A percentile compares a stretch with the other conserved stretches of the same genome.
phyloP scores from a whole-genome alignment of 2,113 vertebrate genomes.

The Hylia prasina region DNA sequence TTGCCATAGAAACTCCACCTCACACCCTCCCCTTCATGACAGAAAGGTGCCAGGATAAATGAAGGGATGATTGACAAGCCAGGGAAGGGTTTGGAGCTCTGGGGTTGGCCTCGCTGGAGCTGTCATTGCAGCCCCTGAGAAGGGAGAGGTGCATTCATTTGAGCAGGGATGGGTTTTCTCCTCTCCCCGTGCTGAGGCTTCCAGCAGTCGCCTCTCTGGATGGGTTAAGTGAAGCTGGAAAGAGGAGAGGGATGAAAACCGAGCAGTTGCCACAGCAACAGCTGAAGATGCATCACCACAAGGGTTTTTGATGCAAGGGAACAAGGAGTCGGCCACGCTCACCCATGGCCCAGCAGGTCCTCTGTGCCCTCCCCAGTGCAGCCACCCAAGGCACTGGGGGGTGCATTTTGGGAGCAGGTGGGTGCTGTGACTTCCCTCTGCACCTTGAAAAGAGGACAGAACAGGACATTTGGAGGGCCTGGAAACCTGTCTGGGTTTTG shows the following conservation, averaged over 20 bases:
- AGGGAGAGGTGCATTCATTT: not conserved
- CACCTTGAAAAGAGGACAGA: not conserved
- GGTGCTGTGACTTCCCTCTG: not conserved
- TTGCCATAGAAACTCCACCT: slow-evolving; percentile 48
- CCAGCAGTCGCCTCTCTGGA: not conserved
- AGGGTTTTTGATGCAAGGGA: not conserved
- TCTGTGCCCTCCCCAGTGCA: not conserved
- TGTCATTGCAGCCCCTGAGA: not conserved
- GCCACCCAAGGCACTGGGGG: not conserved
- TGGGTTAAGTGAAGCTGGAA: not conserved
- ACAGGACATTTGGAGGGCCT: not conserved
- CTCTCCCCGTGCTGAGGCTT: not conserved
- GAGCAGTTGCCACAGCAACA: slow-evolving; percentile 48
- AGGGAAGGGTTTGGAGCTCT: not conserved
- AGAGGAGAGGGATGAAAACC: not conserved
- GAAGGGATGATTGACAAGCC: not conserved
- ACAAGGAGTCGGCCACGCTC: not conserved
- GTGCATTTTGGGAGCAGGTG: not conserved
- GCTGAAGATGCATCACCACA: not conserved
- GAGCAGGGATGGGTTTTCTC: not conserved
- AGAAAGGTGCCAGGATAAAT: slow-evolving; percentile 52
- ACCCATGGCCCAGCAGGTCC: not conserved
- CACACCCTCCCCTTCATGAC: slow-evolving; percentile 1
- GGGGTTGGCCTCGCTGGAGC: not conserved
- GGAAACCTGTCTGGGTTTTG: not conserved